Evolutionary conservation across 2,113 vertebrate genomes (phyloP).

Genomic region (Mesembrinibis cayennensis): DNA sequence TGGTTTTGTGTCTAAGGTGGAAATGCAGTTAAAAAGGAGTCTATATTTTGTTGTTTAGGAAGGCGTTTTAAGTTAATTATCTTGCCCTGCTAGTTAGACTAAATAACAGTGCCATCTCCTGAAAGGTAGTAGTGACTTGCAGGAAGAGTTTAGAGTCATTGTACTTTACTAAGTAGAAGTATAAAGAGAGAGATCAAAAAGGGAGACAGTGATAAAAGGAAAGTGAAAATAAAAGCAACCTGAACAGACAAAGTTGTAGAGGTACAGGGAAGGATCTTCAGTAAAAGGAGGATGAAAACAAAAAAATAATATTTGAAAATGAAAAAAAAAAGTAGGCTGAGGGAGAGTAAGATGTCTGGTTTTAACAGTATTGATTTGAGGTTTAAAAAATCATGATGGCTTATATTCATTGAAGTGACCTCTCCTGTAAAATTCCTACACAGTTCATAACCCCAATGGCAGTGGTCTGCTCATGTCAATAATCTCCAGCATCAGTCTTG

Average conservation of each 20-base stretch:
- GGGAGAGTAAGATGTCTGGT: neutral
- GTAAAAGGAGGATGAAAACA: neutral
- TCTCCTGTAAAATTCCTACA: neutral
- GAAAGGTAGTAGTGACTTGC: conserved; percentile 55
- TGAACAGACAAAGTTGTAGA: neutral
- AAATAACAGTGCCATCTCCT: conserved; percentile 79
- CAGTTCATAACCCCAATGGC: neutral
- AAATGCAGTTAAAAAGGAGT: neutral
- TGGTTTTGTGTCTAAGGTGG: neutral
- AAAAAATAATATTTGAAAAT: neutral
- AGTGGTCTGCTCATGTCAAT: neutral
- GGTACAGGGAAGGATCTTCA: neutral
- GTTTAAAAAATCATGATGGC: neutral
- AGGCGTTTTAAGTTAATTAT: conserved; percentile 26
- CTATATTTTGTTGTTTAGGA: conserved; percentile 16
- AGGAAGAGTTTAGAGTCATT: conserved; percentile 11
- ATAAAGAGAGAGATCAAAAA: neutral
- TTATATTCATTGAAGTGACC: neutral
- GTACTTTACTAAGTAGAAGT: neutral
- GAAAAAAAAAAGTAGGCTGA: neutral
- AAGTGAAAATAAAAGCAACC: neutral
- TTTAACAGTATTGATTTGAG: neutral
- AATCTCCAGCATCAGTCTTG: neutral
- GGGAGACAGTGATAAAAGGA: neutral
- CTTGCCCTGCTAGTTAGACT: conserved; percentile 58